A percentile compares a stretch with the other conserved stretches of the same genome.
Conservation (phyloP, 1,140 invertebrate species). For the Colletes gigas region DNA sequence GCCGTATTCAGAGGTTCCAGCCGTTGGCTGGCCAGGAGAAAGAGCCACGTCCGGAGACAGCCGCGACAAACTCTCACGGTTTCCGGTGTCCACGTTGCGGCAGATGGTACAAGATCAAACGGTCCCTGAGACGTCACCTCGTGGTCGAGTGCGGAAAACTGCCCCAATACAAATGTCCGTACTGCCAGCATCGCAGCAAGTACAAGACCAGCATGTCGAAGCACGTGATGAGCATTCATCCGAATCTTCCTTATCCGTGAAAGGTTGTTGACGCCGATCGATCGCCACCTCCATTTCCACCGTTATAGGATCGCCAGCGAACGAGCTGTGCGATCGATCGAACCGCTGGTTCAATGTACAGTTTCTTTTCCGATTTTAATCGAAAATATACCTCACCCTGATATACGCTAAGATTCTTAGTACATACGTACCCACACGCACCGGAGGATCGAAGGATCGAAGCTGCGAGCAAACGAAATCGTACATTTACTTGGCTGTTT, state of each 20-base stretch:
- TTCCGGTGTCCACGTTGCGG: slow-evolving; percentile 86
- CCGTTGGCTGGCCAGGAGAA: neutral
- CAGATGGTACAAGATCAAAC: slow-evolving; percentile 82
- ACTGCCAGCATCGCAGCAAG: slow-evolving; percentile 78
- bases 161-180: slow-evolving; percentile 81
- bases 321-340: neutral
- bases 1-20: neutral
- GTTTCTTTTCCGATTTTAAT: too few relatives aligned
- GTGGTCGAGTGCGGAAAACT: slow-evolving; percentile 85
- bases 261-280: neutral
- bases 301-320: neutral
- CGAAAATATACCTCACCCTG: neutral
- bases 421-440: neutral
- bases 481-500: too few relatives aligned
- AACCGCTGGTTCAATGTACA: neutral
- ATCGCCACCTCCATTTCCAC: too few relatives aligned
- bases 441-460: too few relatives aligned
- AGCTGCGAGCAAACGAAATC: too few relatives aligned
- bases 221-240: slow-evolving; percentile 72
- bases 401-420: neutral
- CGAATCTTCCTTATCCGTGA: slow-evolving; percentile 54
- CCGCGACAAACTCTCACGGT: slow-evolving; percentile 58
- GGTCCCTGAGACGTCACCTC: slow-evolving; percentile 82
- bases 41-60: too few relatives aligned
- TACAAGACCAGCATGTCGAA: slow-evolving; percentile 84